These are phyloP conservation scores for Leucophenga varia DNA, from an alignment of 1,140 invertebrate genomes.

Conservation along the genomic window DNA sequence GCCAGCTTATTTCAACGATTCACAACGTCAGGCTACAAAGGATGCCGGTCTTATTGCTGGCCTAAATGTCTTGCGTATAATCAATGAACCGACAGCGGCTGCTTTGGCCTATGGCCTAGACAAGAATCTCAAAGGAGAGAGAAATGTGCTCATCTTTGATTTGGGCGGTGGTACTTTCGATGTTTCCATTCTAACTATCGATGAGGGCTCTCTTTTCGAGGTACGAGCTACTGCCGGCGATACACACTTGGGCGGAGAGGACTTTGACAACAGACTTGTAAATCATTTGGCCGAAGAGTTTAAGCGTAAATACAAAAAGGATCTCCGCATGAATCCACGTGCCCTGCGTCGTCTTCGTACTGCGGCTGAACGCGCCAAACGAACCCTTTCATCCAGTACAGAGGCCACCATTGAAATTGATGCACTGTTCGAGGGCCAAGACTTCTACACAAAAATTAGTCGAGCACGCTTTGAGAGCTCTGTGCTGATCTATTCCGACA, in stretches of 20 bases:
- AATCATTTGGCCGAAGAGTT: conserved; percentile 75
- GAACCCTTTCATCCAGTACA: conserved; percentile 66
- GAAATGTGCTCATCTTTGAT: conserved; percentile 73
- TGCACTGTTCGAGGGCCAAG: conserved; percentile 71
- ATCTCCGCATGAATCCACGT: conserved; percentile 71
- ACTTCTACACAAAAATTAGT: conserved; percentile 82
- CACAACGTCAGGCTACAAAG: conserved; percentile 67
- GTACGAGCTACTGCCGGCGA: conserved; percentile 76
- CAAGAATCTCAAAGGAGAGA: conserved; percentile 73
- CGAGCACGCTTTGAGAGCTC: conserved; percentile 83
- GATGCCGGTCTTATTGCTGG: conserved; percentile 70
- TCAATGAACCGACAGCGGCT: conserved; percentile 74
- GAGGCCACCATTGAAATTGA: conserved; percentile 73
- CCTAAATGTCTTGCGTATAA: conserved; percentile 69
- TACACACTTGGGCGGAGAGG: conserved; percentile 71
- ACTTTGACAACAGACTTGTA: conserved; percentile 78
- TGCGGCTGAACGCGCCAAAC: conserved; percentile 70
- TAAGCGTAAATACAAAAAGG: conserved; percentile 80
- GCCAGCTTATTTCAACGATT: conserved; percentile 67
- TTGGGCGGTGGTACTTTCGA: conserved; percentile 77
- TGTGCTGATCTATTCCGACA: conserved; percentile 76
- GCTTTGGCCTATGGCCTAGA: conserved; percentile 75
- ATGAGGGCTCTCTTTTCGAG: conserved; percentile 79
- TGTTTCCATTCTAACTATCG: conserved; percentile 83
- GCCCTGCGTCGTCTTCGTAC: conserved; percentile 74